Evolutionary conservation across 1,140 invertebrate species (phyloP).

Genomic region (Vanessa tameamea): DNA sequence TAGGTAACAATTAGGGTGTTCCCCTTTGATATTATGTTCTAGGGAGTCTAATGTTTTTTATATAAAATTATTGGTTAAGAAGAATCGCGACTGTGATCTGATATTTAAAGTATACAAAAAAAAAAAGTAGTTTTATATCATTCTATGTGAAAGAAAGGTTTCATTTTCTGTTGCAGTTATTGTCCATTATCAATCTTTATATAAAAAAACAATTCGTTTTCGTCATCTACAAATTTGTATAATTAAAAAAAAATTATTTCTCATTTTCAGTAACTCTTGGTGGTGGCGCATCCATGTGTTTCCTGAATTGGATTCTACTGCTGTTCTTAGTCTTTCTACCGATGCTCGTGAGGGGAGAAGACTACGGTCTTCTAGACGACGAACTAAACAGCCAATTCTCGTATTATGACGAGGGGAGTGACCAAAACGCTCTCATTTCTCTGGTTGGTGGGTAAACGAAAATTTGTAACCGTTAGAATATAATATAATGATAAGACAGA

Average conservation of each 20-base stretch:
- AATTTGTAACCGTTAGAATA: not conserved
- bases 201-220: too few species aligned
- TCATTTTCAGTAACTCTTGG: constrained; percentile 66
- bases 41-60: too few species aligned
- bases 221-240: not conserved
- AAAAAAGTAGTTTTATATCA: too few species aligned
- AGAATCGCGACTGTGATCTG: too few species aligned
- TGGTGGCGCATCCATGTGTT: constrained; percentile 44
- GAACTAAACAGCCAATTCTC: constrained; percentile 34
- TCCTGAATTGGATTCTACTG: constrained; percentile 57
- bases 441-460: constrained; percentile 53
- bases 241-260: constrained; percentile 4
- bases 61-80: too few species aligned
- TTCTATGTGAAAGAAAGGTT: too few species aligned
- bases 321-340: constrained; percentile 58
- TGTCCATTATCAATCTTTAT: too few species aligned
- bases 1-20: too few species aligned
- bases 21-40: too few species aligned
- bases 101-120: too few species aligned
- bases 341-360: constrained; percentile 50
- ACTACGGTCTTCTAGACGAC: constrained; percentile 45
- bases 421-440: constrained; percentile 40
- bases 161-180: too few species aligned
- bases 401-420: constrained; percentile 48
- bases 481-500: constrained; percentile 14